Base-by-base conservation (phyloP, 2,888 invertebrate genomes). In the Luffia ferchaultella region DNA sequence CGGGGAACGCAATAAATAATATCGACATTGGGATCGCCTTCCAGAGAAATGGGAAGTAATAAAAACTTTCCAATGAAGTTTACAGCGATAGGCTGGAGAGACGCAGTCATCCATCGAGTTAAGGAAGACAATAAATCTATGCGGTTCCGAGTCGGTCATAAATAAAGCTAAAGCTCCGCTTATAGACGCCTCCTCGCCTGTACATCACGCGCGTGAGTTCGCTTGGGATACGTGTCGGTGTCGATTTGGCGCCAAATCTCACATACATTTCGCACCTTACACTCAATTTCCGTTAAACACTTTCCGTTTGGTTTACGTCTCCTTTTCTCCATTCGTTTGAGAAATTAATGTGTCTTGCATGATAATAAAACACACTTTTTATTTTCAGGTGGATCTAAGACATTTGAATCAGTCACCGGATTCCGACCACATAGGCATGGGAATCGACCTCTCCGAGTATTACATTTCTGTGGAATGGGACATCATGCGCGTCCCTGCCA, bases 381-480 rank as follows among this genome's bases (percentile, higher is more conserved):
- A 55, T 58, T 84, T 73, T 16, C 85, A 96, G 96, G 93, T 96
- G 70, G 96, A 96, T 72, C 84, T 96, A 62, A 89, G 94, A 67
- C 96, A 96, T 77, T 86, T 95, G 59, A 90, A 91, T 62, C 95
- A 96, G 83, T 89, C 90, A 54, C 92, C 93, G 57, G 94, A 94
- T 72, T 94, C 93, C 52, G 93, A 95, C 74, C 88, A 90, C 64
- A 95, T 96, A 67, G 93, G 92, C 63, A 89, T 95, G 70, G 96
- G 96, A 55, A 96, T 96, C 64, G 96, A 96, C 76, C 86, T 96
- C 57, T 93, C 94, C 65, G 96, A 96, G 76, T 96, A 95, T 76
- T 96, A 96, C 86, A 94, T 96, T 74, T 96, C 96, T 65, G 97
- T 97, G 53, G 98, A 98, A 84, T 98, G 98, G 98, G 98, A 98